phyloP scores from a whole-genome alignment of 2,888 invertebrate genomes.

The Chelonus formosanus region DNA sequence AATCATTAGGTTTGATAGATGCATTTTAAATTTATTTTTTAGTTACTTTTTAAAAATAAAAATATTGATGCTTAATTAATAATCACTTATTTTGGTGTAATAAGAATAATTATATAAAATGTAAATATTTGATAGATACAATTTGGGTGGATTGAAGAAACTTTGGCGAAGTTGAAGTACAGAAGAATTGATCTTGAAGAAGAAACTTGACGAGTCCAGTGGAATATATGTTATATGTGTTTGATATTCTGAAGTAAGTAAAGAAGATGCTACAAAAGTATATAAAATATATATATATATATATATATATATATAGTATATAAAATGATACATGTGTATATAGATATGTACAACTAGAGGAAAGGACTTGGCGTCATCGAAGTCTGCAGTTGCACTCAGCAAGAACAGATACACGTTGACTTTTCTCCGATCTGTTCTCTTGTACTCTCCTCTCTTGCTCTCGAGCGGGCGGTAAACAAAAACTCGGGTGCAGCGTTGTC shows the following conservation, averaged over 20 bases:
- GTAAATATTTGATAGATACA: constrained; percentile 34
- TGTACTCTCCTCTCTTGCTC: constrained; percentile 29
- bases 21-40: too few species aligned
- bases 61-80: background rate
- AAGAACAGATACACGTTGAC: constrained; percentile 39
- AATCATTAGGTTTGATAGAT: too few species aligned
- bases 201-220: constrained; percentile 15
- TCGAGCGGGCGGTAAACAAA: constrained; percentile 57
- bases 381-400: constrained; percentile 32
- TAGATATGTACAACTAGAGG: constrained; percentile 6
- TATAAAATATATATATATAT: constrained; percentile 11
- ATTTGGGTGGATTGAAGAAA: constrained; percentile 19
- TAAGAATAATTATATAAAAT: constrained; percentile 14
- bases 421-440: constrained; percentile 42
- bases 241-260: background rate
- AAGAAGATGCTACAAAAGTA: constrained; percentile 6
- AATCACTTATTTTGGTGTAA: background rate
- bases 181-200: constrained; percentile 9
- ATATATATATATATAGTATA: constrained; percentile 10
- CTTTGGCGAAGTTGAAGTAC: constrained; percentile 14
- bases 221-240: constrained; percentile 3
- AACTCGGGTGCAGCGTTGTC: constrained; percentile 62
- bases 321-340: background rate
- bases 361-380: constrained; percentile 28
- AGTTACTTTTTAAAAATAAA: background rate